A percentile compares a stretch with the other conserved stretches of the same genome.
phyloP scores from a whole-genome alignment of 1,140 invertebrate genomes.

The Hycleus phaleratus region DNA sequence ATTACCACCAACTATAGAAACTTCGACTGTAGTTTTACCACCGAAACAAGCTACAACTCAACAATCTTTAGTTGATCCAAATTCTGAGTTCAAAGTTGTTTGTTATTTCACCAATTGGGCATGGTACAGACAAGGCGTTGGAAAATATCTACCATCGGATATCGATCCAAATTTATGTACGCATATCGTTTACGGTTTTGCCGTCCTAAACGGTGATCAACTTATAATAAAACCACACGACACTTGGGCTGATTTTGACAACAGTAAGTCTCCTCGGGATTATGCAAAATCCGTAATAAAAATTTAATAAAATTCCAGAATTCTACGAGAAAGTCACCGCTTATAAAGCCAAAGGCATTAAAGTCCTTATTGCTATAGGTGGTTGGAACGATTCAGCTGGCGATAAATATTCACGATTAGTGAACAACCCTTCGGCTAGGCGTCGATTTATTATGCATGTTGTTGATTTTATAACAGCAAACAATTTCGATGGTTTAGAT shows the following conservation, averaged over 20 bases:
- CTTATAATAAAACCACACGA: conserved; percentile 59
- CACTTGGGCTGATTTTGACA: conserved; percentile 60
- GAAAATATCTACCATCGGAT: conserved; percentile 57
- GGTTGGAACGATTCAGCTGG: conserved; percentile 64
- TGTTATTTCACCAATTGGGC: conserved; percentile 68
- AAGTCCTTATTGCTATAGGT: conserved; percentile 62
- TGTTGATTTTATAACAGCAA: conserved; percentile 53
- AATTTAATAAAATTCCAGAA: conserved; percentile 34
- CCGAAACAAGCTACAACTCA: conserved; percentile 9
- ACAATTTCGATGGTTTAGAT: conserved; percentile 64
- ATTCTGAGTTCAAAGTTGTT: conserved; percentile 51
- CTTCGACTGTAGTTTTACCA: conserved; percentile 1
- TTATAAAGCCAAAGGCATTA: conserved; percentile 51
- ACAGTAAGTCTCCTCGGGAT: conserved; percentile 41
- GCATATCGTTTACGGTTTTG: conserved; percentile 68
- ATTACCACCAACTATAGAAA: conserved; percentile 7
- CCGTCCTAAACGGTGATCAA: conserved; percentile 51
- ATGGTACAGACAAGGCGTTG: conserved; percentile 53
- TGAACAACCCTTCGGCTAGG: conserved; percentile 49
- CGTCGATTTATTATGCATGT: conserved; percentile 53
- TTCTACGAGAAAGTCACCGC: conserved; percentile 52
- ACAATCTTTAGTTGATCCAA: conserved; percentile 24
- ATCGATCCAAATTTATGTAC: conserved; percentile 63
- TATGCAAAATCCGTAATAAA: neutral
- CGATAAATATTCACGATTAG: conserved; percentile 56